Evolutionary conservation across 2,888 invertebrate species (phyloP).

Genomic region (Pelosia muscerda): DNA sequence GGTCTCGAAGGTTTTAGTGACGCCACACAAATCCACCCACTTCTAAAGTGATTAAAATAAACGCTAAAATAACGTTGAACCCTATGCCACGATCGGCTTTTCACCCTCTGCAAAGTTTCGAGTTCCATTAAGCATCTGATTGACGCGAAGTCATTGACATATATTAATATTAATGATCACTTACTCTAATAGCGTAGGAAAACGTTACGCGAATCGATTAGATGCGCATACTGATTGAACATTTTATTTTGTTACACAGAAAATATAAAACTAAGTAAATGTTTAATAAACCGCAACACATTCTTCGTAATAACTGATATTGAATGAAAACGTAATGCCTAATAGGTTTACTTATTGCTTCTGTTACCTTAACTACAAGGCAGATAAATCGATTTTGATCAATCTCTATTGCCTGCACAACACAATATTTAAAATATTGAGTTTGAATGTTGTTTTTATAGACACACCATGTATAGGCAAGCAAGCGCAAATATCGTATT

Average conservation of each 20-base stretch:
- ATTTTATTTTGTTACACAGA: background rate
- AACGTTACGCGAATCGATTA: background rate
- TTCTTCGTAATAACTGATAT: background rate
- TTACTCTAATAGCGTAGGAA: constrained; percentile 1
- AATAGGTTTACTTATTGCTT: too few relatives aligned
- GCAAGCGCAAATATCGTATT: constrained; percentile 26
- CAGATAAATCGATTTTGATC: too few relatives aligned
- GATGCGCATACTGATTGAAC: background rate
- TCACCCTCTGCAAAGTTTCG: background rate
- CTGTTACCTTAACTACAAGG: background rate
- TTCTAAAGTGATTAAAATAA: background rate
- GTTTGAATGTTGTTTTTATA: background rate
- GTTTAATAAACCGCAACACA: background rate
- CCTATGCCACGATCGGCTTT: background rate
- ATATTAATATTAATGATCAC: constrained; percentile 5
- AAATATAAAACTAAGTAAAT: background rate
- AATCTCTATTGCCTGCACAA: too few relatives aligned
- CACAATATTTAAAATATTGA: too few relatives aligned
- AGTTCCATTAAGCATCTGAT: background rate
- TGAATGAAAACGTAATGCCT: background rate
- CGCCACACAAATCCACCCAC: too few relatives aligned
- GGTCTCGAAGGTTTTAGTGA: too few relatives aligned
- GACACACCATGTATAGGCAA: constrained; percentile 31
- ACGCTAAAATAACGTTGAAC: too few relatives aligned
- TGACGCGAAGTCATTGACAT: background rate